Conservation (phyloP, 2,113 vertebrate genomes). For the Albula goreensis region DNA sequence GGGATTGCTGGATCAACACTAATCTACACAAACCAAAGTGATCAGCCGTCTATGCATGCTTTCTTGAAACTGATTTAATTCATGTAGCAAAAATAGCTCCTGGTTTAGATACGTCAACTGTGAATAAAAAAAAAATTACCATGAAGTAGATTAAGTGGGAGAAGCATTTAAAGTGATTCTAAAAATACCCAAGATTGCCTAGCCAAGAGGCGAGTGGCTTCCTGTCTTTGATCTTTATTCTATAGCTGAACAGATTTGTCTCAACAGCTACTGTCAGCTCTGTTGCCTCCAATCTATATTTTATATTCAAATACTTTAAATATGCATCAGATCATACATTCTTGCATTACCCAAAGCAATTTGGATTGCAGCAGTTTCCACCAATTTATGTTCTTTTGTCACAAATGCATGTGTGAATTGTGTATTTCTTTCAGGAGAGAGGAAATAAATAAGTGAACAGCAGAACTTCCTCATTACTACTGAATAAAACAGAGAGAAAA, state of each 20-base stretch:
- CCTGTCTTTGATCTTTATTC: constrained; percentile 58
- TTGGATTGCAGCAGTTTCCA: neutral
- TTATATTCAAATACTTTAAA: constrained; percentile 57
- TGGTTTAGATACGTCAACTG: constrained; percentile 61
- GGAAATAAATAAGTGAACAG: constrained; percentile 55
- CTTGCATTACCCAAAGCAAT: neutral
- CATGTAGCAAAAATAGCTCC: constrained; percentile 52
- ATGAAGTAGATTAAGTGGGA: constrained; percentile 35
- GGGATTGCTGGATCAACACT: constrained; percentile 1
- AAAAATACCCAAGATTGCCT: constrained; percentile 54
- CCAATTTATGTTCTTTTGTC: neutral
- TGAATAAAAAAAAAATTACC: constrained; percentile 56
- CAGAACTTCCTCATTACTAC: constrained; percentile 33
- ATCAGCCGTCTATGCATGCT: neutral
- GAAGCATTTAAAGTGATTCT: constrained; percentile 49
- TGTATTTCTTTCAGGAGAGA: constrained; percentile 15
- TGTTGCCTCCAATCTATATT: constrained; percentile 31
- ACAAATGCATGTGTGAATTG: neutral
- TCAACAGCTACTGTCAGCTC: constrained; percentile 57
- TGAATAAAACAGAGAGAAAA: constrained; percentile 44
- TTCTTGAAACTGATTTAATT: constrained; percentile 50
- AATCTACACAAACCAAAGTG: neutral
- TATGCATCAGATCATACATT: constrained; percentile 44
- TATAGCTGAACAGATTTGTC: constrained; percentile 60
- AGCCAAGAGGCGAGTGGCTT: constrained; percentile 49